These are phyloP conservation scores for Tokudaia muenninki DNA, from an alignment of 2,797 vertebrate species.

Conservation along the genomic window DNA sequence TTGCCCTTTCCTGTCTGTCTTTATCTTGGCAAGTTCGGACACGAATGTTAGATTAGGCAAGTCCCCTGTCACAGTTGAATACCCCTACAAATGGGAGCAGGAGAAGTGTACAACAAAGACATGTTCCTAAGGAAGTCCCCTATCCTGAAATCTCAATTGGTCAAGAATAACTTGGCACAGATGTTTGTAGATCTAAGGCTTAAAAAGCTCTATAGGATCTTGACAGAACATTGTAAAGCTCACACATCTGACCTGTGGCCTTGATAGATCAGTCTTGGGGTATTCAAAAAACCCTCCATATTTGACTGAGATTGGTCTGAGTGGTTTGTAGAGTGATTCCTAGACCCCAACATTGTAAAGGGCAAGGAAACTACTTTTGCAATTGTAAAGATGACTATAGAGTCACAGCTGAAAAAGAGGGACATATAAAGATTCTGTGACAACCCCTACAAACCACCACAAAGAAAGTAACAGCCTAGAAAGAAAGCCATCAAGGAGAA, in stretches of 20 bases:
- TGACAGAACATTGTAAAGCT: neutral
- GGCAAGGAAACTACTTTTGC: neutral
- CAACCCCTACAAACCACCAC: too few species aligned
- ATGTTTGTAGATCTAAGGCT: neutral
- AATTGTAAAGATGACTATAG: neutral
- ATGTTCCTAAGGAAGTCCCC: neutral
- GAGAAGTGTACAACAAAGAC: neutral
- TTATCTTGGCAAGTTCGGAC: neutral
- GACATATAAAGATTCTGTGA: neutral
- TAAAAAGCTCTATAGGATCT: neutral
- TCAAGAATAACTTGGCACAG: neutral
- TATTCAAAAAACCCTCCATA: neutral
- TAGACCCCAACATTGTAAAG: neutral
- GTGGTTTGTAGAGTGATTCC: neutral
- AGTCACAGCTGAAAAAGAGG: neutral
- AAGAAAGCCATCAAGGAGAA: neutral
- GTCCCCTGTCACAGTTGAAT: neutral
- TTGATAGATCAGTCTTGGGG: neutral
- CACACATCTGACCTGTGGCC: neutral
- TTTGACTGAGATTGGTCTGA: neutral
- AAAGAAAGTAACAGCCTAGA: neutral
- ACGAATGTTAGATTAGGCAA: neutral
- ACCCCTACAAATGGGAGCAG: neutral
- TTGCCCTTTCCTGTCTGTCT: neutral
- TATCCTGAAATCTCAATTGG: neutral